Evolutionary conservation across 2,113 vertebrate genomes (phyloP).

Genomic region (Sinocyclocheilus anophthalmus): DNA sequence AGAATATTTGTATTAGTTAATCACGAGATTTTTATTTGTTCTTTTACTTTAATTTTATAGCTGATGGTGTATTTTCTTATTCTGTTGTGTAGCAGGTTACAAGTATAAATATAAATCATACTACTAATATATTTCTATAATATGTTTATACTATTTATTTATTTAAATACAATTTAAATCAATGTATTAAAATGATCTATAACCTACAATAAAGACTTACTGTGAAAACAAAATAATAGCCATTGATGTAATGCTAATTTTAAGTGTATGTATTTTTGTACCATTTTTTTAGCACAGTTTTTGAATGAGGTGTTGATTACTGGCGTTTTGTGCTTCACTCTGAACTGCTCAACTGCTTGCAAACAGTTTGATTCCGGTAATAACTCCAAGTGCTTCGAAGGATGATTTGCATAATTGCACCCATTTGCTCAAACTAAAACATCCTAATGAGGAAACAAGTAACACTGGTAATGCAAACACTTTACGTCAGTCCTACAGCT

Average conservation of each 20-base stretch:
- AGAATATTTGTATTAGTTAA: too few relatives aligned
- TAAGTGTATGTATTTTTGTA: not conserved
- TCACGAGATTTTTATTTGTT: too few relatives aligned
- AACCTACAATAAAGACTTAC: too few relatives aligned
- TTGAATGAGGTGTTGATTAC: conserved; percentile 38
- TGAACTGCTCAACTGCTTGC: conserved; percentile 28
- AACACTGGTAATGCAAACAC: conserved; percentile 36
- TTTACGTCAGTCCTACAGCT: conserved; percentile 23
- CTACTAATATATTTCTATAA: too few relatives aligned
- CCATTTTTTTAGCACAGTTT: not conserved
- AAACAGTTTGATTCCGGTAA: conserved; percentile 50
- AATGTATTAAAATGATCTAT: too few relatives aligned
- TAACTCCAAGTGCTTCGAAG: conserved; percentile 41
- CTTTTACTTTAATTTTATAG: too few relatives aligned
- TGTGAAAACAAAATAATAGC: too few relatives aligned
- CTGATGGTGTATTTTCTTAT: too few relatives aligned
- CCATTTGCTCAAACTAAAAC: conserved; percentile 45
- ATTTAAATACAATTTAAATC: too few relatives aligned
- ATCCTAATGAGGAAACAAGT: conserved; percentile 51
- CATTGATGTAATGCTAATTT: not conserved
- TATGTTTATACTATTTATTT: too few relatives aligned
- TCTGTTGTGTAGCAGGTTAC: too few relatives aligned
- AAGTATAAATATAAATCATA: too few relatives aligned
- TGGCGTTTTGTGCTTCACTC: not conserved
- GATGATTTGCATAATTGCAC: conserved; percentile 55